Percentiles rank a stretch among this genome's conserved stretches.
These are phyloP conservation scores for Crossocerus cetratus DNA, from an alignment of 2,888 invertebrate genomes.

Conservation along the genomic window DNA sequence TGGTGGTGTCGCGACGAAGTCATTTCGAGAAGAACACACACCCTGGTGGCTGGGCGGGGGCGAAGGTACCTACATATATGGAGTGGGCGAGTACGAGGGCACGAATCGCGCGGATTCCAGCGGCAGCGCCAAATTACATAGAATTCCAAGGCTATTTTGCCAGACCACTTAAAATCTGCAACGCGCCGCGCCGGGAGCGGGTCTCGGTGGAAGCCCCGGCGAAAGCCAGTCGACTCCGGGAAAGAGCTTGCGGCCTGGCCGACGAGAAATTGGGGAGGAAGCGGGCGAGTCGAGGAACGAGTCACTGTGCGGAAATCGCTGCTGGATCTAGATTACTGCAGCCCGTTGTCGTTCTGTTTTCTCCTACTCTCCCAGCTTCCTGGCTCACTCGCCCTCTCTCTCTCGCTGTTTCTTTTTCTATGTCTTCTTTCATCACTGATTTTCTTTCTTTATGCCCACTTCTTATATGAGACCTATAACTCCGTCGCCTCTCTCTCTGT, in stretches of 20 bases:
- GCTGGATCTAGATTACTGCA: constrained; percentile 25
- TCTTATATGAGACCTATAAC: background rate
- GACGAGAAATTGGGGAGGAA: constrained; percentile 20
- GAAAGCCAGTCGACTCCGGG: constrained; percentile 8
- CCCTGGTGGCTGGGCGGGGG: background rate
- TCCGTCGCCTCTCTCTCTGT: background rate
- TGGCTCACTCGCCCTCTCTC: background rate
- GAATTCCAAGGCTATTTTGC: constrained; percentile 23
- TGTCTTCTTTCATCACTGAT: background rate
- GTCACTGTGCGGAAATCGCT: constrained; percentile 19
- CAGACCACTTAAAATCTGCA: constrained; percentile 29
- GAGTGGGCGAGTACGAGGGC: constrained; percentile 14
- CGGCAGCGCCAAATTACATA: constrained; percentile 18
- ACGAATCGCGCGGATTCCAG: constrained; percentile 21
- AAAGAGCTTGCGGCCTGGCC: constrained; percentile 3
- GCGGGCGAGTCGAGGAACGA: constrained; percentile 6
- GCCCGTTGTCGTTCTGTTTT: constrained; percentile 19
- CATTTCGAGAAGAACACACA: background rate
- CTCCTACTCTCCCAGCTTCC: background rate
- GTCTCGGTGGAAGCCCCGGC: background rate
- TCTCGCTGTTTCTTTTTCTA: constrained; percentile 2
- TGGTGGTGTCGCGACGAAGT: constrained; percentile 1
- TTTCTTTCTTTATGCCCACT: background rate
- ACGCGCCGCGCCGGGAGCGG: background rate
- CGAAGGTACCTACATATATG: background rate